Evolutionary conservation across 1,140 invertebrate genomes (phyloP), one percentile per base, ranked within the genome.

Genomic region (Diploscapter pachys): DNA sequence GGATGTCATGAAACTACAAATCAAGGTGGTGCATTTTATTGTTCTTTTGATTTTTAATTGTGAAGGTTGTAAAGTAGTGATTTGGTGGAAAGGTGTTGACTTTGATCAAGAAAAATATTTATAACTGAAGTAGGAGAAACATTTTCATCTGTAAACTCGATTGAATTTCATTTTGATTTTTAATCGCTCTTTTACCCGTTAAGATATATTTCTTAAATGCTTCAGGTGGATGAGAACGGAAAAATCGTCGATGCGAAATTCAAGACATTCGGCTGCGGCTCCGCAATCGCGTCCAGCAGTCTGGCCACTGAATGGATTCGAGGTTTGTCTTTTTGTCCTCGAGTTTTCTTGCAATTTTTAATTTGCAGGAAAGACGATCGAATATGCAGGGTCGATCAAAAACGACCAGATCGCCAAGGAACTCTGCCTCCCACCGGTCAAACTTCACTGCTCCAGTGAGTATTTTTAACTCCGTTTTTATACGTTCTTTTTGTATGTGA

Each of bases 291-390:
- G 49, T 98, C 95, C 51, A 98, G 95, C 82, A 98, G 95, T 9
- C 88, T 99, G 76, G 96, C 96, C n/a, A 99, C 97, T 48, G 96
- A 99, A 89, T 98, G 96, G 97, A 93, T 99, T 0, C 99, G 98
- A 31, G 31, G 31, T 31, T 31, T 31, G 31, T 31, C 31, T 31
- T 31, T 31, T 31, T 31, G 31, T 31, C 31, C 1, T 31, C 31
- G 31, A 31, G 31, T 31, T 31, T 31, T 31, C 31, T 31, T 31
- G 31, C 31, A 31, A 31, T 31, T 31, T 31, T 31, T 31, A 87
- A 97, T 62, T 50, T 8, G 31, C 31, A 86, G 97, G 96, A 70
- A 98, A 98, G 89, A 93, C 93, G 89, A 86, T 92, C 70, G 93
- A 97, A 86, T 93, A 98, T 85, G 97, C 97, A 31, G 86, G 91